phyloP scores from a whole-genome alignment of 2,888 invertebrate genomes.

The Drosophila gaucha region DNA sequence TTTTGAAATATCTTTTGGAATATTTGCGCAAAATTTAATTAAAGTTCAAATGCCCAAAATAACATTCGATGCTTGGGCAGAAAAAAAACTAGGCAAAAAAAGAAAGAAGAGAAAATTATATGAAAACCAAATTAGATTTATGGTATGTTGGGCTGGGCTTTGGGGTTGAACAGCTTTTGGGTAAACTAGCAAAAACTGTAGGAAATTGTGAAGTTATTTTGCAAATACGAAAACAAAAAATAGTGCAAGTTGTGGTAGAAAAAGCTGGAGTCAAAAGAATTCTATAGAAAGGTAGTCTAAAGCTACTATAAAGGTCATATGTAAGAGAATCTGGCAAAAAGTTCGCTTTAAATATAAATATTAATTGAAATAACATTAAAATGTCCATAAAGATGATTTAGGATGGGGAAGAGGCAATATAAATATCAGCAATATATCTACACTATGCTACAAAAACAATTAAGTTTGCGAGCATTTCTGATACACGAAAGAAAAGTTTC shows the following conservation, averaged over 20 bases:
- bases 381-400: too few species aligned
- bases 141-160: conserved; percentile 14
- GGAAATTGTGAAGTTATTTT: conserved; percentile 4
- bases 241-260: too few species aligned
- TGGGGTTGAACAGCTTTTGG: background rate
- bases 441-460: background rate
- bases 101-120: background rate
- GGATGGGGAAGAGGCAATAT: background rate
- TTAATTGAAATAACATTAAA: too few species aligned
- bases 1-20: conserved; percentile 69
- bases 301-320: too few species aligned
- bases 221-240: background rate
- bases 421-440: background rate
- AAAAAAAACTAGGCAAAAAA: background rate
- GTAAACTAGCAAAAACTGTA: conserved; percentile 5
- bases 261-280: too few species aligned
- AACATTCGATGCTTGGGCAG: conserved; percentile 46
- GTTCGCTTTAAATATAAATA: too few species aligned
- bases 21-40: conserved; percentile 78
- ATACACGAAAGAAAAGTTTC: background rate
- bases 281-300: too few species aligned
- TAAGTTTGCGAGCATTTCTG: background rate
- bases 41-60: conserved; percentile 69
- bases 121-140: conserved; percentile 31
- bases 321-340: too few species aligned